phyloP scores from a whole-genome alignment of 1,140 invertebrate genomes.

The Caenorhabditis tropicalis region DNA sequence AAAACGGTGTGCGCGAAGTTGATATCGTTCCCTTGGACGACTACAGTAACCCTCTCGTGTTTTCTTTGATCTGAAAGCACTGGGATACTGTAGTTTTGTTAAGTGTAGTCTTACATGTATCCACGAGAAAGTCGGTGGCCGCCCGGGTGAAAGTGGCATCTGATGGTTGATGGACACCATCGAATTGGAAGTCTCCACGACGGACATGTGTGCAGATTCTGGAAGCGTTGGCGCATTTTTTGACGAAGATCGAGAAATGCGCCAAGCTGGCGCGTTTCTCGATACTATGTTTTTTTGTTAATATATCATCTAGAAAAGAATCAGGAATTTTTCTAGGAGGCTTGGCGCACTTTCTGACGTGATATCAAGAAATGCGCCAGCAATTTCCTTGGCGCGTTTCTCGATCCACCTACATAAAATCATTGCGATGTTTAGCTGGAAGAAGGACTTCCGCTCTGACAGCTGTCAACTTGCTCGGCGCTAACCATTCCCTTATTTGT shows the following conservation, averaged over 20 bases:
- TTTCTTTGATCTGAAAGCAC: slow-evolving; percentile 38
- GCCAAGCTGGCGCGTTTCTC: no score
- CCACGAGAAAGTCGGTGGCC: slow-evolving; percentile 45
- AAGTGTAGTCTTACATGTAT: neutral
- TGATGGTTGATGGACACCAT: slow-evolving; percentile 46
- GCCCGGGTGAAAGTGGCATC: slow-evolving; percentile 42
- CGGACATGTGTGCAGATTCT: slow-evolving; percentile 52
- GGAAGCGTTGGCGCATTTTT: neutral
- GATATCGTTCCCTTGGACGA: slow-evolving; percentile 44
- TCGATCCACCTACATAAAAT: slow-evolving; percentile 32
- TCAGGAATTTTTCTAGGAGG: neutral
- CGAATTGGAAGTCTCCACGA: slow-evolving; percentile 41
- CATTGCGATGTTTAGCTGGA: neutral
- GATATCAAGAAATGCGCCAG: no score
- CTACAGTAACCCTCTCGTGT: neutral
- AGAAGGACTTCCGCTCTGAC: neutral
- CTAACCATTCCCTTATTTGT: slow-evolving; percentile 2
- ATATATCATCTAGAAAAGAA: neutral
- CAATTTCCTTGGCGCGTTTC: neutral
- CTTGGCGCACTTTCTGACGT: neutral
- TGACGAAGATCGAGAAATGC: neutral
- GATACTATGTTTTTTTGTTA: no score
- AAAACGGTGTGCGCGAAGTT: slow-evolving; percentile 36
- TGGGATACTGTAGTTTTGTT: neutral
- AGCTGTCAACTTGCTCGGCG: neutral